Conservation (phyloP, 1,140 invertebrate species). For the Battus philenor region DNA sequence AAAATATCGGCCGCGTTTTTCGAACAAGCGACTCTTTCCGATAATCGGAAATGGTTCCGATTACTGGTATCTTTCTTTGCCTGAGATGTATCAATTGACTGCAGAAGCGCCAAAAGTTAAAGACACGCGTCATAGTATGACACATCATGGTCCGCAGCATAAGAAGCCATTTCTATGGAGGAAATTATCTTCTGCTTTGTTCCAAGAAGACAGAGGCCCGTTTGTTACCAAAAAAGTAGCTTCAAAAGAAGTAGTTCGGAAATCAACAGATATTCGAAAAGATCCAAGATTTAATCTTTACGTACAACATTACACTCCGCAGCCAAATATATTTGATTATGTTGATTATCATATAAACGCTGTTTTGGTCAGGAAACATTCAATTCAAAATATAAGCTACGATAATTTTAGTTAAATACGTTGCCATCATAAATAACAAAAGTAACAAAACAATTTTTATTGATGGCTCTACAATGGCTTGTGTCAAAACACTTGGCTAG, state of each 20-base stretch:
- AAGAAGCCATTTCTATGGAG: conserved; percentile 61
- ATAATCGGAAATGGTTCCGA: conserved; percentile 63
- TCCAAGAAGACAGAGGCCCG: conserved; percentile 40
- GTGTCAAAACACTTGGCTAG: conserved; percentile 49
- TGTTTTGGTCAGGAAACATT: conserved; percentile 47
- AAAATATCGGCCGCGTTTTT: conserved; percentile 48
- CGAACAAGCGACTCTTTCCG: conserved; percentile 61
- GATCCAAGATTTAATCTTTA: conserved; percentile 62
- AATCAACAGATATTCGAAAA: conserved; percentile 13
- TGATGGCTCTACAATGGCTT: conserved; percentile 39
- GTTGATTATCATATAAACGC: conserved; percentile 66
- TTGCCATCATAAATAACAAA: conserved; percentile 13
- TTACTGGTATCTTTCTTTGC: conserved; percentile 68
- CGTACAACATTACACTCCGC: conserved; percentile 56
- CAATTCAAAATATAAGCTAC: conserved; percentile 43
- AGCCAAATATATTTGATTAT: conserved; percentile 61
- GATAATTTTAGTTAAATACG: conserved; percentile 21
- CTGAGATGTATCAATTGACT: conserved; percentile 67
- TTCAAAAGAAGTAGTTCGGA: too few species aligned
- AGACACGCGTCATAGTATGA: conserved; percentile 39
- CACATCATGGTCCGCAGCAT: conserved; percentile 47
- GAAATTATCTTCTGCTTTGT: conserved; percentile 27
- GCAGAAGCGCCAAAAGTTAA: conserved; percentile 22
- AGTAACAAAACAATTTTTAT: conserved; percentile 18
- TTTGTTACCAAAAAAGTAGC: conserved; percentile 30